Percentiles rank a stretch among this genome's conserved stretches.
Evolutionary conservation across 2,888 invertebrate genomes (phyloP).

Genomic region (Thera britannica): DNA sequence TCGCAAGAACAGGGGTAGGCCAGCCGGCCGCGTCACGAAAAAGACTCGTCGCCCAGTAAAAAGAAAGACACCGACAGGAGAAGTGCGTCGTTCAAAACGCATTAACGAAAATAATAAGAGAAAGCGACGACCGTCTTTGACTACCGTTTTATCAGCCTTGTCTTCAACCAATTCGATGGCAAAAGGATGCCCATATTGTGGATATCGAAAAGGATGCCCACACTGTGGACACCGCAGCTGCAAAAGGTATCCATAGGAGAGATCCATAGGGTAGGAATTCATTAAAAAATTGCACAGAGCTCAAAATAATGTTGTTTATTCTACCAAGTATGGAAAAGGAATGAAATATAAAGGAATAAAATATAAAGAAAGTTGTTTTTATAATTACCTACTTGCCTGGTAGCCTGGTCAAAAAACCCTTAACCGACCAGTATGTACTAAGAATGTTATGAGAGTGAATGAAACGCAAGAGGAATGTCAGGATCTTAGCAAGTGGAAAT

Average conservation of each 20-base stretch:
- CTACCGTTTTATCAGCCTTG: conserved; percentile 54
- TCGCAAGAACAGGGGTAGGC: conserved; percentile 41
- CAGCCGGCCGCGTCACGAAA: conserved; percentile 54
- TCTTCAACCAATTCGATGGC: conserved; percentile 46
- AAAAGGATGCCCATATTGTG: conserved; percentile 56
- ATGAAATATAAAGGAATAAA: too few relatives aligned
- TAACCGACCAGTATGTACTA: too few relatives aligned
- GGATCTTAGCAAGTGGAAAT: too few relatives aligned
- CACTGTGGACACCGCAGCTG: conserved; percentile 65
- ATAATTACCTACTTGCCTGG: too few relatives aligned
- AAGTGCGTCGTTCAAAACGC: conserved; percentile 41
- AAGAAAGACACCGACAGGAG: conserved; percentile 28
- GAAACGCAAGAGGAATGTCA: too few relatives aligned
- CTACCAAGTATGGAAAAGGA: conserved; percentile 15
- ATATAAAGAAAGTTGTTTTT: conserved; percentile 29
- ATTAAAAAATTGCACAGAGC: conserved; percentile 3
- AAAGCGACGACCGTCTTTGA: conserved; percentile 46
- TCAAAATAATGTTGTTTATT: conserved; percentile 7
- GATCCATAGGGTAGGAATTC: conserved; percentile 29
- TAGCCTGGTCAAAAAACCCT: too few relatives aligned
- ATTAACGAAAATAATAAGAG: conserved; percentile 37
- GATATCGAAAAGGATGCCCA: conserved; percentile 56
- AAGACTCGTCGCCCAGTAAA: conserved; percentile 38
- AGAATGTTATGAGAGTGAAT: too few relatives aligned
- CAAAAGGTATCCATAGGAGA: conserved; percentile 57